A percentile compares a stretch with the other conserved stretches of the same genome.
These are phyloP conservation scores for Poecilia picta DNA, from an alignment of 2,797 vertebrate genomes.

Conservation along the genomic window DNA sequence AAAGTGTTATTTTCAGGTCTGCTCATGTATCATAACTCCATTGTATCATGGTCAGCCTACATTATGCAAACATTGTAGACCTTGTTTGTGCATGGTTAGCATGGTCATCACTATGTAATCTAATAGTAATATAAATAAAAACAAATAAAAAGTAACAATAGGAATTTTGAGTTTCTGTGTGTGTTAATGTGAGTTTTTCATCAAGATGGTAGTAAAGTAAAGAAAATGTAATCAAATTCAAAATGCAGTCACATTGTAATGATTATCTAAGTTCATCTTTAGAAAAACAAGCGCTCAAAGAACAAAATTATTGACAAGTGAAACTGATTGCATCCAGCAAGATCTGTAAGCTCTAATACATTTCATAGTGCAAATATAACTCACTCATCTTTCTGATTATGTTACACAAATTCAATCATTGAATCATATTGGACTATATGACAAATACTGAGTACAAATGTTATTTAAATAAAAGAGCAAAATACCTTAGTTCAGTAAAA, in stretches of 20 bases:
- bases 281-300: background rate
- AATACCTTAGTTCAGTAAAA: background rate
- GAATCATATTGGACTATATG: background rate
- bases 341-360: background rate
- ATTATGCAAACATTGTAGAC: constrained; percentile 54
- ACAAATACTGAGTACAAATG: no score
- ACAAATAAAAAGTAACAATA: constrained; percentile 69
- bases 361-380: background rate
- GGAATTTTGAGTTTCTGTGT: constrained; percentile 17
- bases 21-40: constrained; percentile 23
- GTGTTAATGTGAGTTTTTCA: constrained; percentile 23
- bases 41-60: constrained; percentile 34
- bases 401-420: background rate
- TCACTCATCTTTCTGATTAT: background rate
- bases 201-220: background rate
- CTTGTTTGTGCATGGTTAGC: constrained; percentile 69
- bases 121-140: constrained; percentile 34
- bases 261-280: background rate
- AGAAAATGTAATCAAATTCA: background rate
- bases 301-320: background rate
- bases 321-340: background rate
- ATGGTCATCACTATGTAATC: constrained; percentile 61
- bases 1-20: constrained; percentile 8
- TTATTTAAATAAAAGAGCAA: background rate
- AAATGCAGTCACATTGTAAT: background rate